Conservation (phyloP, 53 echinoderm and acorn worm species). For the Hippasteria phrygiana region DNA sequence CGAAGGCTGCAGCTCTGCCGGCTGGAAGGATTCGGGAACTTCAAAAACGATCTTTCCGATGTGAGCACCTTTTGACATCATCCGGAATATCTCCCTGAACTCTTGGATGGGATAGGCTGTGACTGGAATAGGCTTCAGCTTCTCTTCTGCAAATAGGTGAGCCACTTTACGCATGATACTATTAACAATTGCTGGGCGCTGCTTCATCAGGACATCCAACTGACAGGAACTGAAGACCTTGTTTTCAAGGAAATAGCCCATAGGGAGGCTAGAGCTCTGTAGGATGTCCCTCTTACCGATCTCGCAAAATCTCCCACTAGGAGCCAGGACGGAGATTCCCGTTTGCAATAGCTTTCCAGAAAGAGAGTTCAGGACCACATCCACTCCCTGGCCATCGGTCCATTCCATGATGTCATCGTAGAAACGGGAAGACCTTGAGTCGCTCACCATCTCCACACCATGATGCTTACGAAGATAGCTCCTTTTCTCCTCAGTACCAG, state of each 20-base stretch:
- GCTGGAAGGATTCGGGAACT: conserved; percentile 69
- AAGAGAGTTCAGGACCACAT: conserved; percentile 85
- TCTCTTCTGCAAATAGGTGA: conserved; percentile 60
- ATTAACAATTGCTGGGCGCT: conserved; percentile 60
- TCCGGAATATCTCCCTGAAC: conserved; percentile 53
- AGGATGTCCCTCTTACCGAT: too few relatives aligned
- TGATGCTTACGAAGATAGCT: conserved; percentile 50
- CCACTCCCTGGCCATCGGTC: conserved; percentile 74
- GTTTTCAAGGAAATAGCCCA: conserved; percentile 78
- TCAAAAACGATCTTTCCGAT: conserved; percentile 70
- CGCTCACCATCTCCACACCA: conserved; percentile 65
- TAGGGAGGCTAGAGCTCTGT: conserved; percentile 68
- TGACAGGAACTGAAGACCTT: conserved; percentile 78
- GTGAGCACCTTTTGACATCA: conserved; percentile 65
- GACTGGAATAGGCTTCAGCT: conserved; percentile 77
- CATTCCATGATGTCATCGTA: conserved; percentile 71
- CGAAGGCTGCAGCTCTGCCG: conserved; percentile 63
- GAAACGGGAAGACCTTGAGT: conserved; percentile 63
- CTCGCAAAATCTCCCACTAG: conserved; percentile 81
- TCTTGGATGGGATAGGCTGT: conserved; percentile 64
- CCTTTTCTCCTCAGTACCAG: conserved; percentile 49
- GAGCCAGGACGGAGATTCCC: conserved; percentile 70
- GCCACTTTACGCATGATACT: conserved; percentile 69
- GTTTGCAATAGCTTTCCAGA: conserved; percentile 79
- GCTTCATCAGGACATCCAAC: conserved; percentile 71